A percentile compares a stretch with the other conserved stretches of the same genome.
Evolutionary conservation across 2,888 invertebrate genomes (phyloP).

Genomic region (Agonopterix arenella): DNA sequence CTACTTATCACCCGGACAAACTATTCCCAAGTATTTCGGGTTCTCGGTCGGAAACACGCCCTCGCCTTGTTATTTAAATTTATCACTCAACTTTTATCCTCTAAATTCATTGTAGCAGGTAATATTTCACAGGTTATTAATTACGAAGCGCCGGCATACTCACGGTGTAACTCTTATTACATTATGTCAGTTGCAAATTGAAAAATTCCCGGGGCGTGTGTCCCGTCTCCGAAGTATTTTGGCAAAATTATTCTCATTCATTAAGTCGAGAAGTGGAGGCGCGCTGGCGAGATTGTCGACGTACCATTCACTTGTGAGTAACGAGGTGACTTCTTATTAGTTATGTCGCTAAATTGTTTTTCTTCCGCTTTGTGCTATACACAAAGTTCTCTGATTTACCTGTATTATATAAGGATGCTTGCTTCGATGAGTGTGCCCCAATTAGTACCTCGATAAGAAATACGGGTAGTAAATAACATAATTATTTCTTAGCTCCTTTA

Average conservation of each 20-base stretch:
- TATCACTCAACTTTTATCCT: conserved; percentile 76
- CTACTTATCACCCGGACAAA: conserved; percentile 64
- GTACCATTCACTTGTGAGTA: conserved; percentile 71
- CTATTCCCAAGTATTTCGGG: conserved; percentile 71
- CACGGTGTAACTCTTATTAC: conserved; percentile 75
- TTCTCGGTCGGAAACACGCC: conserved; percentile 39
- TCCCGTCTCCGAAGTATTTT: conserved; percentile 74
- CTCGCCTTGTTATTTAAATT: conserved; percentile 71
- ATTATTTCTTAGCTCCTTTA: no score
- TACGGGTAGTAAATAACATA: no score
- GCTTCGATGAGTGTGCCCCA: no score
- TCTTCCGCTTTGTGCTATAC: conserved; percentile 42
- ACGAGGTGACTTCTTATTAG: conserved; percentile 74
- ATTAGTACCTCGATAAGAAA: no score
- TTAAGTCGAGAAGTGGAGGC: conserved; percentile 71
- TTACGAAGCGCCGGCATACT: conserved; percentile 70
- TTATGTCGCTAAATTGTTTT: conserved; percentile 70
- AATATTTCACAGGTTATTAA: conserved; percentile 76
- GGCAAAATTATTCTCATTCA: conserved; percentile 76
- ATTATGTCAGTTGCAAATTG: conserved; percentile 76
- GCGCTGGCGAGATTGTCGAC: conserved; percentile 66
- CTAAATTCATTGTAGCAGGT: conserved; percentile 75
- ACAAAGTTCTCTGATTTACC: background rate
- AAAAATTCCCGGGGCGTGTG: conserved; percentile 76
- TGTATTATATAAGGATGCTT: no score